These are phyloP conservation scores for Aythya baeri DNA, from an alignment of 2,113 vertebrate species.

Conservation along the genomic window DNA sequence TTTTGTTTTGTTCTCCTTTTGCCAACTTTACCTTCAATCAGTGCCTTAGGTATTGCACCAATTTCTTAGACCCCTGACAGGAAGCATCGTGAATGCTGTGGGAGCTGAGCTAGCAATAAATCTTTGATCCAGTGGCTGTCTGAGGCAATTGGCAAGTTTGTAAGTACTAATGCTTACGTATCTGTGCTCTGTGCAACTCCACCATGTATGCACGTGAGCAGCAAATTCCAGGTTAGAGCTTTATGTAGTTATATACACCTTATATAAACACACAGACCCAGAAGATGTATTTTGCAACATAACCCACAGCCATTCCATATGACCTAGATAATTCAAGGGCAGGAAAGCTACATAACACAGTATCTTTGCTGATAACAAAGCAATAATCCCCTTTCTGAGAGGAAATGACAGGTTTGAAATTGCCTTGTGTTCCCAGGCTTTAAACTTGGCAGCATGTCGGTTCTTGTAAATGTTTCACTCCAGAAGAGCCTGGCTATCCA, in stretches of 20 bases:
- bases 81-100: neutral
- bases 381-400: slow-evolving; percentile 60
- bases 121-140: neutral
- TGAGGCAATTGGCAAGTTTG: neutral
- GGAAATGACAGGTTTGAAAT: slow-evolving; percentile 77
- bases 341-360: neutral
- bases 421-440: slow-evolving; percentile 58
- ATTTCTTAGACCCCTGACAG: neutral
- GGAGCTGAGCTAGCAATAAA: neutral
- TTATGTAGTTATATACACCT: fast-evolving
- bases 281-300: neutral
- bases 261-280: neutral
- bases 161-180: fast-evolving
- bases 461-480: slow-evolving; percentile 58
- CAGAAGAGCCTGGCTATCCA: slow-evolving; percentile 18
- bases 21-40: neutral
- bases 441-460: slow-evolving; percentile 60
- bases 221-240: neutral
- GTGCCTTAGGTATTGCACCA: neutral
- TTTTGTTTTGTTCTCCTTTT: too few species aligned
- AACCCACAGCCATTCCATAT: neutral
- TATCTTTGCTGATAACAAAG: slow-evolving; percentile 56
- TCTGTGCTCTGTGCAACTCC: neutral
- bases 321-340: slow-evolving; percentile 45
- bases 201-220: neutral